Base-by-base conservation (phyloP, 2,888 invertebrate species). In the Dryococelus australis region DNA sequence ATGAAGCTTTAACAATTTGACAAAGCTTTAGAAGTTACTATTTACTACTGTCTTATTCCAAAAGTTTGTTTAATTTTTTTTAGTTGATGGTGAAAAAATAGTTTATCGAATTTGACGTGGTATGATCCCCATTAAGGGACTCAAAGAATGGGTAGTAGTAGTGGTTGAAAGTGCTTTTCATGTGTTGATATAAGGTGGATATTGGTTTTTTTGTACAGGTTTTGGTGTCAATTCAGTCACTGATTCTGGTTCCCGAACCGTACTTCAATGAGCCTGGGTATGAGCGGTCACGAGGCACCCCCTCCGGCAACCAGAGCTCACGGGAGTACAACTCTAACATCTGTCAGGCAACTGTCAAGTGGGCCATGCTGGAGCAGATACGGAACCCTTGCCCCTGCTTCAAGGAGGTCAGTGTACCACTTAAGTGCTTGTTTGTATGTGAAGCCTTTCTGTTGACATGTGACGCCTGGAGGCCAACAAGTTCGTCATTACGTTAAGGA, bases 191-290 rank as follows among this genome's bases (percentile, higher is more conserved):
- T 16, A 65, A 47, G 47, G 47, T 47, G 10, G 16, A 47, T 16
- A 47, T 4, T 53, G 28, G n/a, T 24, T 81, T 87, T 16, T 86
- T 87, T 43, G 87, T 79, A 81, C 91, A 96, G 96, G 98, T 98
- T 89, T 94, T 98, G 91, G 98, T 98, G 80, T 98, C 98, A 26
- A 98, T 98, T 92, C 98, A 98, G 93, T 97, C 97, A 84, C 93
- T 98, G 91, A 98, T 98, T 92, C 94, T 98, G 91, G 98, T 98
- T 86, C 96, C 97, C 87, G 98, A 98, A 93, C 98, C 98, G 87
- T 98, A 98, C 93, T 98, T 98, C 93, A 98, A 98, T 93, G 98
- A 98, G 93, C 98, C 98, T 28, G 98, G 98, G 87, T 98, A 97
- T 93, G 98, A 98, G 93, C 94, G 98, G 90, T 96, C 97, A 90